A percentile compares a stretch with the other conserved stretches of the same genome.
These are phyloP conservation scores for Melanargia galathea DNA, from an alignment of 2,888 invertebrate genomes.

Conservation along the genomic window DNA sequence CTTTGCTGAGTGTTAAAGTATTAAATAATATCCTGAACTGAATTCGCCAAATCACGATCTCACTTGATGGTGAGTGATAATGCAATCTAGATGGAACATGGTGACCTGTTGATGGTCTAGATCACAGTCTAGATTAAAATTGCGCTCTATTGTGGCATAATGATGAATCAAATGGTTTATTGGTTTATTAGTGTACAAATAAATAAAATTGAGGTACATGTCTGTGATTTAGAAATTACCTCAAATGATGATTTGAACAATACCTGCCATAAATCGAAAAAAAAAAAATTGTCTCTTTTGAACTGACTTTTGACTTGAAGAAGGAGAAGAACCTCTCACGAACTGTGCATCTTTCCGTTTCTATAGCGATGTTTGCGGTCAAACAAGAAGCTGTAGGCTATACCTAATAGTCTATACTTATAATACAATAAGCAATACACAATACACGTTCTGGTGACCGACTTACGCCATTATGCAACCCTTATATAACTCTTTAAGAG, in stretches of 20 bases:
- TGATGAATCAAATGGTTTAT: too few species aligned
- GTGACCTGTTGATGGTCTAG: background rate
- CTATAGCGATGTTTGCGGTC: too few species aligned
- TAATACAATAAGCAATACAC: constrained; percentile 11
- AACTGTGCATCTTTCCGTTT: too few species aligned
- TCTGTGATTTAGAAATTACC: too few species aligned
- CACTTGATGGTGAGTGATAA: constrained; percentile 15
- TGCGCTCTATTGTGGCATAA: background rate
- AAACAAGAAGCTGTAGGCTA: constrained; percentile 6
- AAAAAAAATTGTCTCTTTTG: too few species aligned
- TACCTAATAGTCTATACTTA: background rate
- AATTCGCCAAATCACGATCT: constrained; percentile 12
- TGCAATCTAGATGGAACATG: constrained; percentile 12
- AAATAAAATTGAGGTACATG: too few species aligned
- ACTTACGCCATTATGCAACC: constrained; percentile 13
- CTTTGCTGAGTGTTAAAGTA: constrained; percentile 8
- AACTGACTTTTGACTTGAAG: too few species aligned
- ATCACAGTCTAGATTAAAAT: background rate
- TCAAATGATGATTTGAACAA: too few species aligned
- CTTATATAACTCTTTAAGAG: constrained; percentile 9
- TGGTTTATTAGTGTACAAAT: too few species aligned
- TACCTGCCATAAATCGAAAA: too few species aligned
- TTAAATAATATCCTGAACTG: constrained; percentile 20
- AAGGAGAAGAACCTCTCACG: too few species aligned
- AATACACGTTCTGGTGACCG: constrained; percentile 18